Evolutionary conservation across 2,113 vertebrate species (phyloP), one percentile per base, ranked within the genome.

Genomic region (Hippocampus mohnikei): DNA sequence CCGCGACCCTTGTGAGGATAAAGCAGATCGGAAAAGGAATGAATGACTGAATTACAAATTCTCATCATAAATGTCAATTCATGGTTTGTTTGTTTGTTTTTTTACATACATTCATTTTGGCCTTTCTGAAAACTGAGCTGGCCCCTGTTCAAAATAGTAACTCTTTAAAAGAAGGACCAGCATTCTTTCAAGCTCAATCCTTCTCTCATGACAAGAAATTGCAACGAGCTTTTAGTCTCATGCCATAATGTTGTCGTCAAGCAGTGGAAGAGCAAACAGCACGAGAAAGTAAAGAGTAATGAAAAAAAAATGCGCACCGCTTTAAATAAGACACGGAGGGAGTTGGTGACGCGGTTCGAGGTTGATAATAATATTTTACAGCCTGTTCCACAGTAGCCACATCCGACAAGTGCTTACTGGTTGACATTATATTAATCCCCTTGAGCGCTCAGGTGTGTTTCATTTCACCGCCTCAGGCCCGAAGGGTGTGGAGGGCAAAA

Each of bases 401-500:
- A 40, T 78, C 71, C 65, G 83, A 80, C 78, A 83, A 83, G 83
- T 81, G 60, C 79, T 72, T 75, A 84, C 85, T 82, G 70, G 75
- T 86, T 85, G 74, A 23, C 41, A 66, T 50, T 12, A 37, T 8
- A 58, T 37, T 13, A 8, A 33, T 58, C 67, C 46, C 68, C 46
- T 20, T 33, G 12, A 60, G 42, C 13, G 58, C 72, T 71, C 73
- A 79, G 71, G 81, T 80, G 63, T 75, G 73, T 66, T 74, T 75
- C 12, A 73, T 67, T 21, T 63, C 21, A 53, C 63, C 52, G 27
- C 68, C 46, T 70, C 69, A 70, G n/a, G 75, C 73, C 73, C 29
- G 48, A 70, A 65, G 66, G 83, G 78, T 74, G 75, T 66, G 73
- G 55, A 84, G 56, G 73, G 59, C 70, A 67, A 50, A 84, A 76